Base-by-base conservation (phyloP, 2,888 invertebrate genomes). In the Bombylius discolor region DNA sequence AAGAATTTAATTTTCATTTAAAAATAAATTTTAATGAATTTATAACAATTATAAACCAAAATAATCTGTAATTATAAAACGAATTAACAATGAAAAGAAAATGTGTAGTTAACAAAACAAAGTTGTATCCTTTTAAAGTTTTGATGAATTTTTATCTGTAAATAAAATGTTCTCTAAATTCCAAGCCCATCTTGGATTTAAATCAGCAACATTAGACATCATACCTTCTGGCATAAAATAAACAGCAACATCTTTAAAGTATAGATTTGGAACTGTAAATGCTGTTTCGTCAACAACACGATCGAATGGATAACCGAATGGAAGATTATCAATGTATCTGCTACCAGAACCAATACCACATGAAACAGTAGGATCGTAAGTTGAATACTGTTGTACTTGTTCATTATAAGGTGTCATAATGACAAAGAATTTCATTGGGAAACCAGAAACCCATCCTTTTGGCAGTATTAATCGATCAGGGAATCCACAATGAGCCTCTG, bases 251-350 rank as follows among this genome's bases (percentile, higher is more conserved):
- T 82, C 81, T 70, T 79, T 75, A 68, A 79, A 77, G 76, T 68
- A 79, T 75, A 80, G 78, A 71, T 83, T 83, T 36, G 80, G 79
- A 56, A 79, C 76, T 50, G 73, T 67, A 71, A 77, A 84, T 58
- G 76, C 75, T 47, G 72, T 70, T 31, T 78, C 72, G 49, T 79
- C 75, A 63, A 84, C 79, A 11, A 74, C 76, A 63, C 84, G 81
- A 67, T 88, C 86, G 66, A 87, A 79, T 62, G 87, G 87, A 77
- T 81, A 88, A 53, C 83, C 84, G 62, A 81, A 75, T 47, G 85
- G 78, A 68, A 78, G 77, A 60, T 76, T 77, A 66, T 85, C 85
- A 39, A 81, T 70, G 53, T 67, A 61, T 53, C 70, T 64, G 74
- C 76, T 65, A 67, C 76, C 79, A 67, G 75, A 76, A 59, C 78